A percentile compares a stretch with the other conserved stretches of the same genome.
Conservation (phyloP, 2,888 invertebrate genomes). For the Glaucopsyche alexis region DNA sequence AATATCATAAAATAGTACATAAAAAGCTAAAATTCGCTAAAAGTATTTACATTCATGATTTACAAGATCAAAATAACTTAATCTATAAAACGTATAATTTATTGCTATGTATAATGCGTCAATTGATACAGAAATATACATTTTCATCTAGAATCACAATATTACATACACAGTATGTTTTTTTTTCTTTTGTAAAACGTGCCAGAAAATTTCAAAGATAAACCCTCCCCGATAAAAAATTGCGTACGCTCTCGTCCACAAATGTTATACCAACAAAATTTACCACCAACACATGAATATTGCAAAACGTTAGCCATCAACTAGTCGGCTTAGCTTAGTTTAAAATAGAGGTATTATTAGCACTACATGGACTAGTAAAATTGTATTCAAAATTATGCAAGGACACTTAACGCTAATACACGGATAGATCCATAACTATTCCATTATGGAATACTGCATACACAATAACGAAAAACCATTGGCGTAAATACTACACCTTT, state of each 20-base stretch:
- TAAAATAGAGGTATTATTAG: slow-evolving; percentile 59
- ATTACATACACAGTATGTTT: slow-evolving; percentile 2
- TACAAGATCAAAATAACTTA: slow-evolving; percentile 4
- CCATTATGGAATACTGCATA: neutral
- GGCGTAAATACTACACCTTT: slow-evolving; percentile 7
- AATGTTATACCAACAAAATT: slow-evolving; percentile 4
- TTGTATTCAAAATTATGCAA: slow-evolving; percentile 51
- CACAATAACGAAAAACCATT: neutral
- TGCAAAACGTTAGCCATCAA: slow-evolving; percentile 19
- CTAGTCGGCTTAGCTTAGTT: slow-evolving; percentile 24
- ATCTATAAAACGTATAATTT: slow-evolving; percentile 5
- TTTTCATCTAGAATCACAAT: neutral
- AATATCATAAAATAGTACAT: neutral
- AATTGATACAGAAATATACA: neutral
- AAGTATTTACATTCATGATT: slow-evolving; percentile 3
- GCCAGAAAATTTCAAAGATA: neutral
- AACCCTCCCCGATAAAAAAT: slow-evolving; percentile 16
- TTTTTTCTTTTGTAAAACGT: neutral
- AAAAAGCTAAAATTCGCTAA: slow-evolving; percentile 16
- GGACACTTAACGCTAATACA: slow-evolving; percentile 16
- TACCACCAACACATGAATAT: slow-evolving; percentile 15
- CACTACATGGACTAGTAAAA: slow-evolving; percentile 70
- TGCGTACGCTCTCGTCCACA: slow-evolving; percentile 24
- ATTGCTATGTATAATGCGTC: slow-evolving; percentile 8
- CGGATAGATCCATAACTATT: neutral